Base-by-base conservation (phyloP, 2,888 invertebrate species). In the Panorpa germanica region DNA sequence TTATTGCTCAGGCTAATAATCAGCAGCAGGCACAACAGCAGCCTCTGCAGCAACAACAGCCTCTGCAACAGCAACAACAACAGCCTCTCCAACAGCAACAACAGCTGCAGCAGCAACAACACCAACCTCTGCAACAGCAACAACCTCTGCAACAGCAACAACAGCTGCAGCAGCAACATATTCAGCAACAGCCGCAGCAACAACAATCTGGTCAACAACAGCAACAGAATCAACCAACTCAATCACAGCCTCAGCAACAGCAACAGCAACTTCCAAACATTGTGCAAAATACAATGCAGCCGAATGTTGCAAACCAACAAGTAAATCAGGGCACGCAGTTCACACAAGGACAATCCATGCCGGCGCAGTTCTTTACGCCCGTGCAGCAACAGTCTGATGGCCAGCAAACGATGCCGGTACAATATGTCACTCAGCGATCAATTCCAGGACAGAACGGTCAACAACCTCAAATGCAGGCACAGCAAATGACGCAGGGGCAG, bases 21-120 rank as follows among this genome's bases (percentile, higher is more conserved):
- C 58, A 61, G 54, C 61, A 60, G 42, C 61, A 60, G 40, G 57
- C 59, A 44, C 57, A 61, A 11, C 29, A 38, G 13, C 62, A 62
- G 40, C 61, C 61, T 41, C 55, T 61, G 55, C 59, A 61, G 41
- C 61, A 59, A 44, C 43, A 42, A 24, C 37, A 38, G 9, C 35
- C 39, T 26, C 36, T 39, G 24, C 31, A 34, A 13, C 37, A 35
- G 25, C 39, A 9, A 10, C 35, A 25, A 43, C 50, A 61, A 48
- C 52, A 57, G 32, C 40, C 43, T 16, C 53, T 61, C 37, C 52
- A 57, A 20, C 60, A 60, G 38, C 43, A 43, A 35, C 41, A 44
- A 34, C 42, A 44, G 23, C 46, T 44, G 32, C 43, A 43, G 17
- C 44, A 44, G 20, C 50, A 50, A 30, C 48, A 44, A 25, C 43